Percentiles rank a stretch among this genome's conserved stretches.
Evolutionary conservation across 2,797 vertebrate genomes (phyloP).

Genomic region (Arctocebus calabarensis): DNA sequence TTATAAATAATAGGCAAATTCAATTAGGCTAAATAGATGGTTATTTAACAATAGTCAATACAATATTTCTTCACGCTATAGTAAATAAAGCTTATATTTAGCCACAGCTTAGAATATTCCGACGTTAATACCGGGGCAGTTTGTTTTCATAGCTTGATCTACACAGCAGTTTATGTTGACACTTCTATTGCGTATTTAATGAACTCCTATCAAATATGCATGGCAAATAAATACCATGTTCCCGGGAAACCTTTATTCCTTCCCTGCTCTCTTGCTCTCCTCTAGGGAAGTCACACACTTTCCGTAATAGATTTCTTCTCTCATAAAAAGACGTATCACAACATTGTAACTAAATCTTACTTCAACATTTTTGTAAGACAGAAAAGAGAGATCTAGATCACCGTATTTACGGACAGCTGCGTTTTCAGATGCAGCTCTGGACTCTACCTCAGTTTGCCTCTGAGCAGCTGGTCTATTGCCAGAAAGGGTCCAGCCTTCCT

Average conservation of each 20-base stretch:
- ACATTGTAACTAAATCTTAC: constrained; percentile 82
- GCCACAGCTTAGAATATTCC: constrained; percentile 85
- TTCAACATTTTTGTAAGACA: constrained; percentile 77
- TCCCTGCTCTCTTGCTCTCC: constrained; percentile 70
- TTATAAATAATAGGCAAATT: constrained; percentile 86
- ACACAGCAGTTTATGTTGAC: constrained; percentile 89
- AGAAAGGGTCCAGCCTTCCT: constrained; percentile 74
- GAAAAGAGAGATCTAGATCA: constrained; percentile 80
- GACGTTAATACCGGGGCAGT: constrained; percentile 82
- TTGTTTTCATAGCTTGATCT: constrained; percentile 88
- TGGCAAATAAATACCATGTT: constrained; percentile 88
- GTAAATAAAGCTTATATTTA: constrained; percentile 88
- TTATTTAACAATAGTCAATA: constrained; percentile 87
- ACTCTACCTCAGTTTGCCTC: constrained; percentile 70
- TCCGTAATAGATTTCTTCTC: constrained; percentile 83
- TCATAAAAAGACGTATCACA: constrained; percentile 84
- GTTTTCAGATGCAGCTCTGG: constrained; percentile 78
- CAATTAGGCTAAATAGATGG: constrained; percentile 86
- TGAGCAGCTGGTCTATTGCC: constrained; percentile 65
- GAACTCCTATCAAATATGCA: constrained; percentile 89
- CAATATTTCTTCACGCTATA: constrained; percentile 84
- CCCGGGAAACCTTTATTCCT: constrained; percentile 83
- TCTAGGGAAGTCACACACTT: constrained; percentile 75
- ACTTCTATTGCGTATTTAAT: constrained; percentile 89
- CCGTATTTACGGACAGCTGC: constrained; percentile 2